Evolutionary conservation across 2,113 vertebrate species (phyloP), one percentile per base, ranked within the genome.

Genomic region (Spermophilus dauricus): DNA sequence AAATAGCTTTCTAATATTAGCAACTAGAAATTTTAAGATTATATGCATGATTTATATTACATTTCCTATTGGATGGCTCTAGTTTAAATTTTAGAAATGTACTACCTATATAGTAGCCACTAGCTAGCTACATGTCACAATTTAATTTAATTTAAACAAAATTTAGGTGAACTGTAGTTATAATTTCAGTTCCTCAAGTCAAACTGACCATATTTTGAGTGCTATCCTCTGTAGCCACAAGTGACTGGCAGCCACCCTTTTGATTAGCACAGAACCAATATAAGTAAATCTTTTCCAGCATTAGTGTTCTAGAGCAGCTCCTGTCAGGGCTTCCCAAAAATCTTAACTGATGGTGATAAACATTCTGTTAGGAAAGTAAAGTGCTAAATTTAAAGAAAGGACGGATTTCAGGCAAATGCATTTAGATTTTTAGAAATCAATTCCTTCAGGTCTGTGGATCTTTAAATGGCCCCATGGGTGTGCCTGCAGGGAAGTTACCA

Each of bases 241-340:
- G 4, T 69, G n/a, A 5, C 30, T 70, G 22, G 7, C 24, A 48
- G 56, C 13, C 26, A 53, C 17, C 8, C 22, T 42, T 4, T 4
- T 30, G 48, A 26, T n/a, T 13, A 63, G 17, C 13, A 63, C 3
- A 51, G 32, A 22, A 48, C 17, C 45, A 5, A 67, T 32, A 26
- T 4, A 73, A 81, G 24, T 5, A 78, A 32, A 48, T 67, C 7
- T 65, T 82, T 72, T 58, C 10, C 30, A 17, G 69, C 82, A 61
- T 2, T 58, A 65, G 34, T 0, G 0, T 1, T 20, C 5, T n/a
- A 58, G 13, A 2, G 17, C 18, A 37, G 3, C 32, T 20, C 26
- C n/a, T 10, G 4, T 26, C 1, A 89, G 86, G 12, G 4, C 4
- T 93, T 30, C n/a, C 30, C 48, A 37, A 30, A 32, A 73, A 10